A percentile compares a stretch with the other conserved stretches of the same genome.
Conservation (phyloP, 2,797 vertebrate species). For the Selene dorsalis region DNA sequence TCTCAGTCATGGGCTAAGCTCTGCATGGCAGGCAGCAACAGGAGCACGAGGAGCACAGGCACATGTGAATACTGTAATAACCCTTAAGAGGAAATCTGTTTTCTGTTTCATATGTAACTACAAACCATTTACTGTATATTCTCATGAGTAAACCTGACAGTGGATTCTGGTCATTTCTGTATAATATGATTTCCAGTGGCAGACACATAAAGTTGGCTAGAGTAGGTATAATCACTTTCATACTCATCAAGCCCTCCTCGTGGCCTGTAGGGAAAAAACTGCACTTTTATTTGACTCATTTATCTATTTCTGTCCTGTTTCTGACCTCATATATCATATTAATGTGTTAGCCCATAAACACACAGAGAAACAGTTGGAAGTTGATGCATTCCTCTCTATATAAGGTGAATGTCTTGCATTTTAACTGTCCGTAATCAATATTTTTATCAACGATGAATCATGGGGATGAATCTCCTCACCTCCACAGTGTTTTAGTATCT, state of each 20-base stretch:
- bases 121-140: background rate
- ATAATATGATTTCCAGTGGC: background rate
- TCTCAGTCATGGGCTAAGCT: slow-evolving; percentile 43
- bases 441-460: too few relatives aligned
- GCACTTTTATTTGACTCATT: too few relatives aligned
- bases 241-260: too few relatives aligned
- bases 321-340: background rate
- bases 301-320: background rate
- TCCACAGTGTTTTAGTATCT: background rate
- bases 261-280: background rate
- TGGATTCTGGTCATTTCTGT: too few relatives aligned
- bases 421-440: background rate
- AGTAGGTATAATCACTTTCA: background rate
- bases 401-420: background rate
- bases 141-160: too few relatives aligned
- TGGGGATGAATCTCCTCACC: too few relatives aligned
- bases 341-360: too few relatives aligned
- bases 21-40: slow-evolving; percentile 20
- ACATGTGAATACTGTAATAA: slow-evolving; percentile 13
- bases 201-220: background rate
- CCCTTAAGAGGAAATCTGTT: background rate
- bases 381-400: background rate
- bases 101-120: slow-evolving; percentile 1
- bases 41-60: slow-evolving; percentile 15
- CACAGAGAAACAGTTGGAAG: too few relatives aligned